Percentiles rank a stretch among this genome's conserved stretches.
Conservation (phyloP, 2,888 invertebrate species). For the Apotomis betuletana region DNA sequence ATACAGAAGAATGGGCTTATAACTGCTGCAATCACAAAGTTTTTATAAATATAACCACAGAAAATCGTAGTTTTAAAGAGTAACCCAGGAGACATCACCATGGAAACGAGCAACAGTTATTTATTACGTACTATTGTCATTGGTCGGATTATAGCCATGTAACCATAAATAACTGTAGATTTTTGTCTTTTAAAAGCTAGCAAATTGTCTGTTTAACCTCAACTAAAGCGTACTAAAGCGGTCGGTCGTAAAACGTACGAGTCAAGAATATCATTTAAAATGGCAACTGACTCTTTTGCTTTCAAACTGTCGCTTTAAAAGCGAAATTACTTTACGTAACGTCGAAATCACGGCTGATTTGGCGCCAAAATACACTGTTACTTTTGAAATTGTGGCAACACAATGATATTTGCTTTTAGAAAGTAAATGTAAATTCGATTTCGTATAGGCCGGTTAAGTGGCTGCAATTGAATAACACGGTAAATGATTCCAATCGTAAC, state of each 20-base stretch:
- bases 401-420: slow-evolving; percentile 54
- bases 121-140: slow-evolving; percentile 15
- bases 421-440: slow-evolving; percentile 63
- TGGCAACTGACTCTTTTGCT: slow-evolving; percentile 49
- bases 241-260: slow-evolving; percentile 9
- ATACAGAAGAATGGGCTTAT: too few relatives aligned
- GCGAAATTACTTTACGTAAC: slow-evolving; percentile 62
- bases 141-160: slow-evolving; percentile 1
- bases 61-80: too few relatives aligned
- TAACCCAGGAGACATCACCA: too few relatives aligned
- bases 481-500: slow-evolving; percentile 4
- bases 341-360: slow-evolving; percentile 49
- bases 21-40: too few relatives aligned
- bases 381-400: slow-evolving; percentile 40
- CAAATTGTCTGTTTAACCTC: slow-evolving; percentile 28
- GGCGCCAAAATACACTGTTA: slow-evolving; percentile 48
- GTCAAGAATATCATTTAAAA: slow-evolving; percentile 17
- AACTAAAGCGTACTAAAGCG: slow-evolving; percentile 10
- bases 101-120: not conserved
- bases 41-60: too few relatives aligned
- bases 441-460: slow-evolving; percentile 53
- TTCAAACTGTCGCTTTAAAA: slow-evolving; percentile 55
- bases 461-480: not conserved
- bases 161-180: slow-evolving; percentile 20
- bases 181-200: slow-evolving; percentile 8